Evolutionary conservation across 2,113 vertebrate species (phyloP).

Genomic region (Indicator maculatus): DNA sequence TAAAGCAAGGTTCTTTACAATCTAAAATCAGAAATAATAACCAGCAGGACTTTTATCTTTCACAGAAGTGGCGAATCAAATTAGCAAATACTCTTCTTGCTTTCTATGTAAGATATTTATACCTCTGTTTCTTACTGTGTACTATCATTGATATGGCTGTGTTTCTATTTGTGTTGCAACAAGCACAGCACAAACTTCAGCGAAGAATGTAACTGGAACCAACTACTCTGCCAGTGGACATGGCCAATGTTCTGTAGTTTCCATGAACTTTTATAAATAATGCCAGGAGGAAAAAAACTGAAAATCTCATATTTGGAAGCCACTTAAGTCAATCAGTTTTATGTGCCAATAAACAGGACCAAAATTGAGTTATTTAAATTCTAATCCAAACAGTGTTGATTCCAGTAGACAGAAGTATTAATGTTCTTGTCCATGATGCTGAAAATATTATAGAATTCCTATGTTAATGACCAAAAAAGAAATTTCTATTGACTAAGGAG

Average conservation of each 20-base stretch:
- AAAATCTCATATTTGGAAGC: background rate
- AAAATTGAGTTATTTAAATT: background rate
- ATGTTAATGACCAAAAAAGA: background rate
- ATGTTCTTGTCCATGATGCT: background rate
- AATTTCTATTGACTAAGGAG: background rate
- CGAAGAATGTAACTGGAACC: background rate
- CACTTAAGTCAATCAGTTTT: background rate
- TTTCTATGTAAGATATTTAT: background rate
- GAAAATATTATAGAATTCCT: background rate
- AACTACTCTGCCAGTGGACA: background rate
- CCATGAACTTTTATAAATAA: background rate
- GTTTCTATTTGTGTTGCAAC: background rate
- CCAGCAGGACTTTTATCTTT: background rate
- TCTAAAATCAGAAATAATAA: background rate
- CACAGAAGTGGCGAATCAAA: background rate
- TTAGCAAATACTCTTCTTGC: background rate
- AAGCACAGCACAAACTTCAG: background rate
- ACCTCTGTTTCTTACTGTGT: background rate
- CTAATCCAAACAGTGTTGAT: background rate
- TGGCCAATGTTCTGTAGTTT: background rate
- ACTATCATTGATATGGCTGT: background rate
- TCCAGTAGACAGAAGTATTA: background rate
- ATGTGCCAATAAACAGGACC: background rate
- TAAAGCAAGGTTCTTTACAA: conserved; percentile 12
- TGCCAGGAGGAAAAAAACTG: rapidly evolving